A percentile compares a stretch with the other conserved stretches of the same genome.
phyloP scores from a whole-genome alignment of 2,113 vertebrate genomes.

The Nothocercus julius region DNA sequence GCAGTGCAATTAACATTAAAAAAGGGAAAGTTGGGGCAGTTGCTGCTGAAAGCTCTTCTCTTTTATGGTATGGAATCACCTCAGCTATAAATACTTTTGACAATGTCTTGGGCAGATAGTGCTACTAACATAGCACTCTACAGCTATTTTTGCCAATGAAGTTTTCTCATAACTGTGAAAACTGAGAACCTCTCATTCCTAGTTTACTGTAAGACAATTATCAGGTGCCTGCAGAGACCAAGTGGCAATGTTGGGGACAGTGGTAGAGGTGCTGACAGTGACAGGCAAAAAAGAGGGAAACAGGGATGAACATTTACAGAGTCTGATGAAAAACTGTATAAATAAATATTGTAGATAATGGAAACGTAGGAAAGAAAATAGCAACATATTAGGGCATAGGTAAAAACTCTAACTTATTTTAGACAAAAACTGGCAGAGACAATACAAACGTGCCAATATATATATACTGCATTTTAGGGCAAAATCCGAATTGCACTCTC shows the following conservation, averaged over 20 bases:
- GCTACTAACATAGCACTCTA: not conserved
- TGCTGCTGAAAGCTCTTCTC: not conserved
- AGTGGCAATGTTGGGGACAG: not conserved
- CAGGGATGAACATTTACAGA: not conserved
- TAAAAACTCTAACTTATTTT: not conserved
- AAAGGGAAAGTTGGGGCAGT: not conserved
- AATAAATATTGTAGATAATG: constrained; percentile 34
- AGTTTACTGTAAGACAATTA: not conserved
- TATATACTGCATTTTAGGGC: constrained; percentile 2
- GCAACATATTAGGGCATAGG: not conserved
- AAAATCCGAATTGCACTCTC: not conserved
- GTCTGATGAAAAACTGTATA: not conserved
- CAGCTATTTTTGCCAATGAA: not conserved
- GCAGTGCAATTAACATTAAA: not conserved
- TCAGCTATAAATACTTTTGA: not conserved
- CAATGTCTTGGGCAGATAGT: not conserved
- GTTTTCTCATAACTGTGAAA: not conserved
- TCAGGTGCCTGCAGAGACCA: not conserved
- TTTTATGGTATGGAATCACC: not conserved
- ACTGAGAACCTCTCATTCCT: not conserved
- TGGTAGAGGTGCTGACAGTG: not conserved
- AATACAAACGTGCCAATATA: constrained; percentile 42
- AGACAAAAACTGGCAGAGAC: not conserved
- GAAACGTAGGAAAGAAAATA: constrained; percentile 26
- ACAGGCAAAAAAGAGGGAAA: not conserved